phyloP scores from a whole-genome alignment of 2,113 vertebrate species.

The Heloderma charlesbogerti region DNA sequence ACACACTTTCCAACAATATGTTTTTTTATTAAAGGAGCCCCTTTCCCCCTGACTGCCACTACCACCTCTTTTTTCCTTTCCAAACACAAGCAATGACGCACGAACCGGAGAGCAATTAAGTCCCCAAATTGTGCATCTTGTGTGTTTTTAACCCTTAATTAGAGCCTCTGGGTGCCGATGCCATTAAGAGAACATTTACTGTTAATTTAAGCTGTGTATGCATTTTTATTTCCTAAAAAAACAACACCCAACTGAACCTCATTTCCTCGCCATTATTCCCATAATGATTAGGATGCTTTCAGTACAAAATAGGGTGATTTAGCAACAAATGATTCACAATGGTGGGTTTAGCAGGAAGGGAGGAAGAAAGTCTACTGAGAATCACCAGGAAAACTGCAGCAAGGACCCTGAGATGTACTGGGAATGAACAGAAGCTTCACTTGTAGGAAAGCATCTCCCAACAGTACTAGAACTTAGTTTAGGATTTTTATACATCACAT shows the following conservation, averaged over 20 bases:
- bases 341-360: background rate
- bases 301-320: slow-evolving; percentile 55
- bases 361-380: background rate
- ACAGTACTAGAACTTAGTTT: background rate
- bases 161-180: slow-evolving; percentile 30
- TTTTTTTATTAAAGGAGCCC: background rate
- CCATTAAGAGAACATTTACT: slow-evolving; percentile 16
- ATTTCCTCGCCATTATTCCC: slow-evolving; percentile 37
- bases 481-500: background rate
- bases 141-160: slow-evolving; percentile 52
- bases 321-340: background rate
- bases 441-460: background rate
- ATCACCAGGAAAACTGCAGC: background rate
- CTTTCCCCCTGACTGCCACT: background rate
- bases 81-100: slow-evolving; percentile 38
- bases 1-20: slow-evolving; percentile 27
- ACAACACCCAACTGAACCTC: slow-evolving; percentile 8
- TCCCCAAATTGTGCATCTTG: slow-evolving; percentile 17
- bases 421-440: background rate
- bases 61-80: background rate
- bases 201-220: slow-evolving; percentile 39
- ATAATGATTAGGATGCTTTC: slow-evolving; percentile 28
- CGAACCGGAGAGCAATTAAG: slow-evolving; percentile 42
- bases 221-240: slow-evolving; percentile 10
- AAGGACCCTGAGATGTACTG: background rate